Evolutionary conservation across 1,140 invertebrate genomes (phyloP).

Genomic region (Drosophila equinoxialis): DNA sequence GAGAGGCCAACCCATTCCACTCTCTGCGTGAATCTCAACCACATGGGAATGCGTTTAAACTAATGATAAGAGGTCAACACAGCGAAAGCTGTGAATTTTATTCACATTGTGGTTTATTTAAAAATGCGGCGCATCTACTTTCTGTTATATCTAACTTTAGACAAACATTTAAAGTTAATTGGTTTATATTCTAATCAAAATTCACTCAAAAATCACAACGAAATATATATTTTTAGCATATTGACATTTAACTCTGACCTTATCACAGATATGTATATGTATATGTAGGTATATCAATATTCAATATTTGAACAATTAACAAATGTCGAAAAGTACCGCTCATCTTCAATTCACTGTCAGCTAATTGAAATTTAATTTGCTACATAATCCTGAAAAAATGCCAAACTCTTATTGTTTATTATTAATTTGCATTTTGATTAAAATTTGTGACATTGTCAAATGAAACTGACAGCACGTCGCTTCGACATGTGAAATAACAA

Average conservation of each 20-base stretch:
- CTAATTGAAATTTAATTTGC: slow-evolving; percentile 63
- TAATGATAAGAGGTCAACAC: slow-evolving; percentile 10
- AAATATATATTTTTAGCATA: too few relatives aligned
- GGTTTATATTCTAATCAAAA: too few relatives aligned
- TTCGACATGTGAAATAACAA: slow-evolving; percentile 58
- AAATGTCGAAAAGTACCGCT: slow-evolving; percentile 31
- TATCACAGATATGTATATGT: neutral
- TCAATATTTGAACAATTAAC: slow-evolving; percentile 8
- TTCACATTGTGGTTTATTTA: too few relatives aligned
- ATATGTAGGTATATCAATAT: neutral
- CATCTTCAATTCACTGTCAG: slow-evolving; percentile 53
- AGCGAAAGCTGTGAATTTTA: neutral
- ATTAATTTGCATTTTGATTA: slow-evolving; percentile 81
- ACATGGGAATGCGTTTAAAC: neutral
- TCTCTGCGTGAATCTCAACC: neutral
- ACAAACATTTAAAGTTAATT: too few relatives aligned
- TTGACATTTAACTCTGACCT: too few relatives aligned
- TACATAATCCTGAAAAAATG: slow-evolving; percentile 46
- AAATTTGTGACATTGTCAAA: slow-evolving; percentile 63
- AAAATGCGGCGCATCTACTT: too few relatives aligned
- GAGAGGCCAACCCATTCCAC: neutral
- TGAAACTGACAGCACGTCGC: slow-evolving; percentile 50
- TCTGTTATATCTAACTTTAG: too few relatives aligned
- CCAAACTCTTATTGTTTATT: slow-evolving; percentile 74
- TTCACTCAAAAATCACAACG: too few relatives aligned